Base-by-base conservation (phyloP, 2,113 vertebrate species). In the Taxidea taxus region DNA sequence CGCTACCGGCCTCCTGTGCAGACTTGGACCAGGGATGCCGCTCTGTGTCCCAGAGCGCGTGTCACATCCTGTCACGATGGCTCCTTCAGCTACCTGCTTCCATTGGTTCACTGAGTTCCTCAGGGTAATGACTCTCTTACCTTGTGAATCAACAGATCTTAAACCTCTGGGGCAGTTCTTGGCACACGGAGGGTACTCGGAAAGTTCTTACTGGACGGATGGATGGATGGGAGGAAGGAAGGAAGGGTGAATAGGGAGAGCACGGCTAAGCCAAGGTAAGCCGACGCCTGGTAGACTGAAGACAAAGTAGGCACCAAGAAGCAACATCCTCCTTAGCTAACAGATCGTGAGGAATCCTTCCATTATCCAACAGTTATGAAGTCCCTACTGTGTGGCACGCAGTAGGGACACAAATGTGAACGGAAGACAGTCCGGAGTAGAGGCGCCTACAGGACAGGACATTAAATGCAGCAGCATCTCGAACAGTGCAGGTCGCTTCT, bases 401-500 rank as follows among this genome's bases (percentile, higher is more conserved):
- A 2, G 11, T 0, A 20, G 51, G 58, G 34, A 15, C 23, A 31
- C 12, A 66, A 37, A 49, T 8, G 37, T 3, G 13, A 34, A 1
- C 0, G 34, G 54, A 49, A 49, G 23, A 7, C 39, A 21, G 3
- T 12, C 54, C 18, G 12, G 2, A 20, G 15, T 0, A 10, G 1
- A 75, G 68, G 37, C 1, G 39, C 25, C 3, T 8, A 4, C n/a
- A 34, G 58, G n/a, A 16, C 16, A 9, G 10, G 9, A 16, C 51
- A 18, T 15, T 1, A 8, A 21, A 21, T 9, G 4, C 49, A 21
- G 6, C 77, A 31, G 16, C 29, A 12, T 56, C 54, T 31, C 56
- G 4, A 31, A 27, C 0, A 12, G 75, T 6, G 2, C 4, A 13
- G 1, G 4, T 44, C 18, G 0, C 4, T 60, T 14, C 64, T 29